Evolutionary conservation across 2,113 vertebrate genomes (phyloP), one percentile per base, ranked within the genome.

Genomic region (Tursiops truncatus): DNA sequence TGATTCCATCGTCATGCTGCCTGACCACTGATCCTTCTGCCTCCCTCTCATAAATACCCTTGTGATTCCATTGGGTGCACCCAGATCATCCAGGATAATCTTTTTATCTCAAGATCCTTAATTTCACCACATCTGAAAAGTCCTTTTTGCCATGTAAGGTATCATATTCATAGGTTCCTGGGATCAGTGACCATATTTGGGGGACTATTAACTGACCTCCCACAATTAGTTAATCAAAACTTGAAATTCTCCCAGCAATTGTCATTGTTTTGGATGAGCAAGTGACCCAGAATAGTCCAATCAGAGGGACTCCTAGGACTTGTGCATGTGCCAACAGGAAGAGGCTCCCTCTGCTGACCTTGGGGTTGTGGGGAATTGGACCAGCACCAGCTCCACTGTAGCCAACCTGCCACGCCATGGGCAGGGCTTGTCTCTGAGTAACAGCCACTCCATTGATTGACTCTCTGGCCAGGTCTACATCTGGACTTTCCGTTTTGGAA

Each of bases 381-480:
- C 9, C 9, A 10, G 9, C 1, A 2, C 28, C 1, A 3, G 50
- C 3, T n/a, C 23, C 4, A 11, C 21, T 20, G 53, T 7, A 17
- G 41, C 3, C 20, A 18, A 11, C 8, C 36, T 53, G 14, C 26
- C 14, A 26, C 7, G 8, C 21, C 0, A 31, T 2, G 4, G 58
- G 33, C 1, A 44, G 50, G 81, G 47, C 14, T 63, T 38, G 12
- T 36, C 15, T 80, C 65, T 70, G 67, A 86, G 5, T 13, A 38
- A 68, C 38, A 83, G 13, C 44, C 0, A 15, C 38, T 1, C 2
- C 31, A 4, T 2, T n/a, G 0, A 28, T 8, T 31, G 28, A 77
- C 25, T 15, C 2, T 31, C 31, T 41, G 17, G 3, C 8, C 0
- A 17, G 8, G 9, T 79, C 36, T 60, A 26, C 1, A 5, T 41